Evolutionary conservation across 2,113 vertebrate genomes (phyloP).

Genomic region (Artemisiospiza belli): DNA sequence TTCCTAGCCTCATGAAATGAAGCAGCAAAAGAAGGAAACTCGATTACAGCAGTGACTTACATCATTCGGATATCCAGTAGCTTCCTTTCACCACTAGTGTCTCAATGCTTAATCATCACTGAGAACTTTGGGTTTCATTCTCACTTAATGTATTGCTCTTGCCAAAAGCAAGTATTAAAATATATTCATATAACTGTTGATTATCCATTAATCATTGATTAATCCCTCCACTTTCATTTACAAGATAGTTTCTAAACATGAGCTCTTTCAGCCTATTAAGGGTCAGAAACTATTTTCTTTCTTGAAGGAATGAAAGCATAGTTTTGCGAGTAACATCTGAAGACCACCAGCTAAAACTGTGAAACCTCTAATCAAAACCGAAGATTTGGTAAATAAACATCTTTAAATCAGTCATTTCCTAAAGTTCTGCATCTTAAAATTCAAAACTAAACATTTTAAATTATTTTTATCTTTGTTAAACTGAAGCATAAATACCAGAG

Average conservation of each 20-base stretch:
- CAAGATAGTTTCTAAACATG: background rate
- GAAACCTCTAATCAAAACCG: background rate
- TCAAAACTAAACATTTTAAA: background rate
- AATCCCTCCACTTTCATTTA: background rate
- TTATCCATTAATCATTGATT: background rate
- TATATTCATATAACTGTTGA: fast-evolving
- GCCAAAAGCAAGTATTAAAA: background rate
- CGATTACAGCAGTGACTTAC: background rate
- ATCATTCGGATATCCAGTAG: background rate
- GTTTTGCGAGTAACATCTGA: background rate
- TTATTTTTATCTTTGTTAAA: background rate
- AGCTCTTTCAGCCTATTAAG: background rate
- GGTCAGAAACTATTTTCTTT: background rate
- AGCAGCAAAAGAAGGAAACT: background rate
- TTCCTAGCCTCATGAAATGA: background rate
- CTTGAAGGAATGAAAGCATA: background rate
- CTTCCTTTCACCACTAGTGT: background rate
- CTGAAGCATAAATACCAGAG: background rate
- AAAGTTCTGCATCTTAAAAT: background rate
- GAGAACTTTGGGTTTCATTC: background rate
- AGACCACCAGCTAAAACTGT: background rate
- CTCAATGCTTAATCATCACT: background rate
- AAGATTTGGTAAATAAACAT: background rate
- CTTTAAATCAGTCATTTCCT: background rate
- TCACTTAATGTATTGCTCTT: background rate